A percentile compares a stretch with the other conserved stretches of the same genome.
Conservation (phyloP, 2,888 invertebrate species). For the Meandrusa payeni region DNA sequence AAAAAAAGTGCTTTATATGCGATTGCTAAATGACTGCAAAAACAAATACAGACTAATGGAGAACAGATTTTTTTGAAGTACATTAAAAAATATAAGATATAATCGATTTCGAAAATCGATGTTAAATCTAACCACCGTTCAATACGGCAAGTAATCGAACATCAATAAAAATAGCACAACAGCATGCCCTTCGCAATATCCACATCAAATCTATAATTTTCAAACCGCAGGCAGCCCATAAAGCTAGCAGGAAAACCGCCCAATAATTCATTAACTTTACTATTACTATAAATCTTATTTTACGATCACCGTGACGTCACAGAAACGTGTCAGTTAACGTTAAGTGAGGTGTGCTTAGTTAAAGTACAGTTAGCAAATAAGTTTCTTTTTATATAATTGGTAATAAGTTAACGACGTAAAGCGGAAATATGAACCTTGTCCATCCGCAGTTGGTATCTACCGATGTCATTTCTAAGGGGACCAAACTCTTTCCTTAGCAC, state of each 20-base stretch:
- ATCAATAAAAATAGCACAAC: constrained; percentile 16
- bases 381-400: no score
- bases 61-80: no score
- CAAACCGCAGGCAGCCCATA: constrained; percentile 22
- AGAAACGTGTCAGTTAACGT: constrained; percentile 29
- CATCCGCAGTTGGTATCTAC: no score
- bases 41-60: no score
- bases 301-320: constrained; percentile 40
- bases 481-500: no score
- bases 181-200: constrained; percentile 16
- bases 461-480: no score
- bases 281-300: constrained; percentile 41
- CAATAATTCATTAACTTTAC: constrained; percentile 39
- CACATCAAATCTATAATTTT: constrained; percentile 24
- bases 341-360: constrained; percentile 7
- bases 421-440: no score
- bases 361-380: constrained; percentile 9
- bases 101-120: no score
- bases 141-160: constrained; percentile 1
- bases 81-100: no score
- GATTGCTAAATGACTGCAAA: no score
- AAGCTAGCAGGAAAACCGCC: constrained; percentile 43
- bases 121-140: not conserved
- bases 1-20: no score
- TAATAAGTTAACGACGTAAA: no score